A percentile compares a stretch with the other conserved stretches of the same genome.
Conservation (phyloP, 2,797 vertebrate genomes). For the Galago senegalensis region DNA sequence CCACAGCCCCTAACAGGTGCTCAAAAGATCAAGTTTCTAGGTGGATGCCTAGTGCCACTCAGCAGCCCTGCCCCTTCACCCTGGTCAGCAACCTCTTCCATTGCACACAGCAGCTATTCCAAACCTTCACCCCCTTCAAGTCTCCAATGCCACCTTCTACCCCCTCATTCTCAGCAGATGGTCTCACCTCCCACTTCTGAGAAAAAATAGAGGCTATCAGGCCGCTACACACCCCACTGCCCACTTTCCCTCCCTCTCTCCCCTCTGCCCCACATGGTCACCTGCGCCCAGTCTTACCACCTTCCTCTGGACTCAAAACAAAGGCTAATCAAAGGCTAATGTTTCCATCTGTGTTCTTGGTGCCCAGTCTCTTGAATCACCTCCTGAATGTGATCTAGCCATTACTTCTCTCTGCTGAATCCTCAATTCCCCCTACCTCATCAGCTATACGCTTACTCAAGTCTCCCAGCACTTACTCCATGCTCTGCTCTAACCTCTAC, state of each 20-base stretch:
- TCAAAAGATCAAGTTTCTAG: not conserved
- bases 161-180: conserved; percentile 79
- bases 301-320: not conserved
- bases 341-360: not conserved
- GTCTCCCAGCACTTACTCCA: not conserved
- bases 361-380: not conserved
- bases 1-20: not conserved
- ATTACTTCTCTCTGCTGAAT: not conserved
- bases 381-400: not conserved
- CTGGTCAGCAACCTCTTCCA: not conserved
- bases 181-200: conserved; percentile 77
- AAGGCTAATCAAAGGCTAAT: not conserved
- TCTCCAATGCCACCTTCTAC: conserved; percentile 72
- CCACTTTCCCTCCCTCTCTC: conserved; percentile 32
- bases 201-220: conserved; percentile 80
- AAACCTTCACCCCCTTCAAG: conserved; percentile 69
- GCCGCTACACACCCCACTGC: conserved; percentile 46
- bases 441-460: not conserved
- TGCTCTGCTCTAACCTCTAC: not conserved
- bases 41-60: not conserved
- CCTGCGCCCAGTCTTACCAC: not conserved
- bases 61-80: not conserved
- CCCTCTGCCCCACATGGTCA: not conserved
- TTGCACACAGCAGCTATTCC: conserved; percentile 27
- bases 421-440: not conserved